A percentile compares a stretch with the other conserved stretches of the same genome.
Conservation (phyloP, 2,888 invertebrate genomes). For the Uloborus plumipes region DNA sequence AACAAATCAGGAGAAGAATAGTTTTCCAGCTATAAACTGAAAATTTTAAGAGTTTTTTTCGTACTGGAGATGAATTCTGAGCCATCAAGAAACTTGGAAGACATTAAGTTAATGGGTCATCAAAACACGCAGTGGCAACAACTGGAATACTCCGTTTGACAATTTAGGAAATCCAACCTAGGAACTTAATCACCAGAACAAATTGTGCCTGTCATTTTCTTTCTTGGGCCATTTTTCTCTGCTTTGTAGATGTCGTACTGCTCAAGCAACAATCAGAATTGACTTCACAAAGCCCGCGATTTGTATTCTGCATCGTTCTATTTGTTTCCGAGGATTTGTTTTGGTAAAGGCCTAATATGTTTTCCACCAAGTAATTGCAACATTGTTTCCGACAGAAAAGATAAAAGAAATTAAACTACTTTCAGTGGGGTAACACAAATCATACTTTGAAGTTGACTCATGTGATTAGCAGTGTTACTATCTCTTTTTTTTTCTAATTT, state of each 20-base stretch:
- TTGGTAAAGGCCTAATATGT: too few relatives aligned
- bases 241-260: conserved; percentile 13
- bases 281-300: conserved; percentile 33
- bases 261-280: conserved; percentile 40
- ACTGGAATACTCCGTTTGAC: conserved; percentile 33
- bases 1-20: too few relatives aligned
- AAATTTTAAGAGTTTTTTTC: conserved; percentile 47
- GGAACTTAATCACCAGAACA: conserved; percentile 62
- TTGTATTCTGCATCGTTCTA: conserved; percentile 46
- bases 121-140: conserved; percentile 45
- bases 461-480: too few relatives aligned
- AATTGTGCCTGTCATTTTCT: conserved; percentile 63
- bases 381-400: too few relatives aligned
- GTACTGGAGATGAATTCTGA: conserved; percentile 35
- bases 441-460: too few relatives aligned
- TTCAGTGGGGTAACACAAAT: too few relatives aligned
- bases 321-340: conserved; percentile 12
- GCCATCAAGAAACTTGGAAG: conserved; percentile 37
- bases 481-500: too few relatives aligned
- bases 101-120: conserved; percentile 64
- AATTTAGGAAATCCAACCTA: conserved; percentile 58
- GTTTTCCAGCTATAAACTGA: conserved; percentile 36
- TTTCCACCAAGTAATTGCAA: too few relatives aligned
- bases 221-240: conserved; percentile 50
- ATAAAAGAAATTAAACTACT: too few relatives aligned